These are phyloP conservation scores for Scaptomyza parva DNA, from an alignment of 2,888 invertebrate species.

Conservation along the genomic window DNA sequence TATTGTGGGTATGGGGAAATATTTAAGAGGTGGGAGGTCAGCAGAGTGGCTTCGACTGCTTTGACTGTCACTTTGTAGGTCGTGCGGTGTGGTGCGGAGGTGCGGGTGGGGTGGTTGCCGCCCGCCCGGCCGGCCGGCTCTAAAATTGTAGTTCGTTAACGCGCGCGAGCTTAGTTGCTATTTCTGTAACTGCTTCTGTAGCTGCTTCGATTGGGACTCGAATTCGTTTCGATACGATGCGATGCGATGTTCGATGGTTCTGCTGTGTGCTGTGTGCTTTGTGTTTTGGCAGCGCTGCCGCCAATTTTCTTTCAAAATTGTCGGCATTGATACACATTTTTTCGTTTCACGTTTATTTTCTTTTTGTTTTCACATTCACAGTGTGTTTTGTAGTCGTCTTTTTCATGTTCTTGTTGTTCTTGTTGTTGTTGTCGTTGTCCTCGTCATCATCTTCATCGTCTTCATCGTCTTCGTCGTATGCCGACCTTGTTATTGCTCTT, in stretches of 20 bases:
- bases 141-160: constrained; percentile 66
- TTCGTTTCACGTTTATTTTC: constrained; percentile 66
- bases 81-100: constrained; percentile 2
- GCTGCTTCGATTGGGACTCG: constrained; percentile 1
- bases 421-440: no score
- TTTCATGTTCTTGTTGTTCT: constrained; percentile 8
- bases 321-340: constrained; percentile 75
- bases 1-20: not conserved
- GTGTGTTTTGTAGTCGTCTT: constrained; percentile 42
- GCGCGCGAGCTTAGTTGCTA: constrained; percentile 25
- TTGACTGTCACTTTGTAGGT: constrained; percentile 10
- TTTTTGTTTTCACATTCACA: constrained; percentile 49
- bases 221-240: not conserved
- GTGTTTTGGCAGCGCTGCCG: constrained; percentile 15
- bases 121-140: constrained; percentile 30
- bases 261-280: no score
- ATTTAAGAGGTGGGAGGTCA: constrained; percentile 16
- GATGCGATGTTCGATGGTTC: no score
- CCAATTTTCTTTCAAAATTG: constrained; percentile 60
- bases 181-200: not conserved
- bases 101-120: constrained; percentile 8
- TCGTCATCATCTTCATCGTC: constrained; percentile 8
- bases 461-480: constrained; percentile 30
- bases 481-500: constrained; percentile 64
- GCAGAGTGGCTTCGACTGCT: constrained; percentile 24